Conservation (phyloP, 1,140 invertebrate species). For the Leptestheria dahalacensis region DNA sequence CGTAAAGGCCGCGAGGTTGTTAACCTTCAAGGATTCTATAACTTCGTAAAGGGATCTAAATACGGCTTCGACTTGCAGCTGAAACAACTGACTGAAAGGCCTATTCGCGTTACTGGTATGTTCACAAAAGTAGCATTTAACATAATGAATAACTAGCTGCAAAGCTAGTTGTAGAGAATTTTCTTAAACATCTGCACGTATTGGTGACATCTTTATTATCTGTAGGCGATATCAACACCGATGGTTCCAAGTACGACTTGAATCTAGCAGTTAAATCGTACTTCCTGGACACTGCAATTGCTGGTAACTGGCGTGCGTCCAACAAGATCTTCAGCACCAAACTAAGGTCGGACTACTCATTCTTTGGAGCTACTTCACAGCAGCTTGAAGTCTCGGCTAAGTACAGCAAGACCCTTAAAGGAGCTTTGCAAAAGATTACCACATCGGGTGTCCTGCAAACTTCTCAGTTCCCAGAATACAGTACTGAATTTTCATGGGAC, state of each 20-base stretch:
- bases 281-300: conserved; percentile 21
- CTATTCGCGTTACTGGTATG: conserved; percentile 23
- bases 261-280: conserved; percentile 20
- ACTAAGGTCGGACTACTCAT: conserved; percentile 22
- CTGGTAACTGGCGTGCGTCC: conserved; percentile 19
- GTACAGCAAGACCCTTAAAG: conserved; percentile 18
- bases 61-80: conserved; percentile 22
- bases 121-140: too few species aligned
- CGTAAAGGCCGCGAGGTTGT: conserved; percentile 15
- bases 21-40: conserved; percentile 21
- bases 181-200: not conserved
- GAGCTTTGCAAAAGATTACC: conserved; percentile 20
- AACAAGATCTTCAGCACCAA: conserved; percentile 20
- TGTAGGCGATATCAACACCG: conserved; percentile 20
- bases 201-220: not conserved
- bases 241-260: conserved; percentile 18
- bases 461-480: conserved; percentile 21
- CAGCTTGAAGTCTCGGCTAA: conserved; percentile 22
- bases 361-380: conserved; percentile 18
- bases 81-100: conserved; percentile 22
- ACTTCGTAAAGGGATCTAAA: conserved; percentile 19
- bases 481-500: conserved; percentile 22
- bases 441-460: conserved; percentile 8
- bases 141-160: too few species aligned
- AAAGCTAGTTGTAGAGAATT: too few species aligned